Evolutionary conservation across 2,888 invertebrate genomes (phyloP), one percentile per base, ranked within the genome.

Genomic region (Apotomis turbidana): DNA sequence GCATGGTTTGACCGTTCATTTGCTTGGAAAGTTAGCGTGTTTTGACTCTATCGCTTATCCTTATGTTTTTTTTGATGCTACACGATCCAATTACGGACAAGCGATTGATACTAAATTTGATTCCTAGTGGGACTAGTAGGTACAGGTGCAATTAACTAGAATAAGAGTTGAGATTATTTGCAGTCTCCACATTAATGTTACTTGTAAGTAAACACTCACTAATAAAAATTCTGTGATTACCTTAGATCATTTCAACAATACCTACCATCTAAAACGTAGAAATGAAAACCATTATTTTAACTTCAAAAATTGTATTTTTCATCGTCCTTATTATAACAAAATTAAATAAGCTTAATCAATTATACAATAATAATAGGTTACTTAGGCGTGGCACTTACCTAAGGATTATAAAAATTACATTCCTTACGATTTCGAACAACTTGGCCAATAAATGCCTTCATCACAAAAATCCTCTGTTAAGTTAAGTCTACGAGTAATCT

Each of bases 301-400:
- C 85, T 80, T 84, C 83, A 87, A 85, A 27, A 85, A 85, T 86
- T 90, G 87, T 90, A 90, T 88, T 90, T 88, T 83, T 83, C 82
- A 84, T 87, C 79, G 79, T 89, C 75, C 87, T 89, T 91, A 90
- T 74, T 85, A 85, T 85, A 91, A 92, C 90, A 91, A 87, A 90
- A 89, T 90, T 91, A 89, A 89, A 90, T 91, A 91, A 85, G 85
- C 86, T 89, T 90, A 90, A 78, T 81, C 86, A 88, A 81, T 83
- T 87, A 83, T 86, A 86, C 79, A 85, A 81, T 84, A 81, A 85
- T 82, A 81, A 80, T 89, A 86, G 82, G 81, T 88, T 84, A 84
- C 80, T 88, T 92, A 92, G 93, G 92, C 92, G 91, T 91, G 90
- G 90, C 89, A 90, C 90, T 90, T 91, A 91, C 81, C 89, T 89